Conservation (phyloP, 2,797 vertebrate genomes). For the Paratrypauchen microcephalus region DNA sequence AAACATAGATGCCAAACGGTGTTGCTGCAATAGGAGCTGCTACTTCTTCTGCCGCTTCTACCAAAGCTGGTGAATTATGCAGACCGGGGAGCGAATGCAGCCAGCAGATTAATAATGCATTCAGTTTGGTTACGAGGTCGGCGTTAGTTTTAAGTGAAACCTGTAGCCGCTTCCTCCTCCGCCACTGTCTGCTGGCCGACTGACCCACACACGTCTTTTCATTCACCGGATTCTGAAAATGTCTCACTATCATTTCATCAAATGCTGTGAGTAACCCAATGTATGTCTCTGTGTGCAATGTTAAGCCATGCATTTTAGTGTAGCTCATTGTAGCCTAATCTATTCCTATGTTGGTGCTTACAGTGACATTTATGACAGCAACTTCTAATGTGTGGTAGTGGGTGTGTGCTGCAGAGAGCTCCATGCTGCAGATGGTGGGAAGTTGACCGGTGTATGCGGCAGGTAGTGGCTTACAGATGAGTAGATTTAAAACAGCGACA, state of each 20-base stretch:
- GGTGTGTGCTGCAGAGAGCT: conserved; percentile 71
- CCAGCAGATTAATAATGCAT: conserved; percentile 82
- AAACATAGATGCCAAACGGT: conserved; percentile 47
- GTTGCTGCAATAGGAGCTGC: conserved; percentile 65
- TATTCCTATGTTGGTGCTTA: neutral
- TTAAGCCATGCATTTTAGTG: conserved; percentile 21
- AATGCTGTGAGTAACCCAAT: conserved; percentile 92
- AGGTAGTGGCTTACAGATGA: conserved; percentile 60
- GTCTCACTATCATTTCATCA: conserved; percentile 98
- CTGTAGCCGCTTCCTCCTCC: conserved; percentile 63
- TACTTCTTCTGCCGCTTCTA: conserved; percentile 39
- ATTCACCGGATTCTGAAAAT: conserved; percentile 74
- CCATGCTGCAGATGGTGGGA: conserved; percentile 67
- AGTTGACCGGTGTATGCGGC: conserved; percentile 79
- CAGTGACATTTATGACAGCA: conserved; percentile 32
- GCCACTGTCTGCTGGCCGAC: conserved; percentile 34
- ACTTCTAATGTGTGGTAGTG: conserved; percentile 54
- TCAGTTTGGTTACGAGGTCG: conserved; percentile 67
- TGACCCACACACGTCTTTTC: conserved; percentile 40
- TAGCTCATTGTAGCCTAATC: conserved; percentile 19
- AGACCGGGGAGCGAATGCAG: conserved; percentile 64
- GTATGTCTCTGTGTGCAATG: conserved; percentile 26
- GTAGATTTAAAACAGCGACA: conserved; percentile 15
- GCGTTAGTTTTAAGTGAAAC: conserved; percentile 75
- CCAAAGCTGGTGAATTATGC: conserved; percentile 76